Evolutionary conservation across 2,113 vertebrate species (phyloP).

Genomic region (Aldabrachelys gigantea): DNA sequence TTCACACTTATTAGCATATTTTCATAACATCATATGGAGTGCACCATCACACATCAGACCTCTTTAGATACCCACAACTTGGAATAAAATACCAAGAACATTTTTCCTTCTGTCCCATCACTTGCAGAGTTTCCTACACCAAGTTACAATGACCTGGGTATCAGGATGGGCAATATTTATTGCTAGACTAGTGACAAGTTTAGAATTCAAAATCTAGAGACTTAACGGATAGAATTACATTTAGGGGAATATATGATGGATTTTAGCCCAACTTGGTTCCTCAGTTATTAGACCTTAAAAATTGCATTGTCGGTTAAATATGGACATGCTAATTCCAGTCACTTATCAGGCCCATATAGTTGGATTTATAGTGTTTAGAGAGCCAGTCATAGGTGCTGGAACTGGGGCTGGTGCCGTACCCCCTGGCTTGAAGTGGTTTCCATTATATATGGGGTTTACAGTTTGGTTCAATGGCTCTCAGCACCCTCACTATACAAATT

Average conservation of each 20-base stretch:
- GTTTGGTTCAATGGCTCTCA: too few species aligned
- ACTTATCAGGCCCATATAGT: neutral
- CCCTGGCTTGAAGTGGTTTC: too few species aligned
- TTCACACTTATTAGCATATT: too few species aligned
- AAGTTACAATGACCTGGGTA: neutral
- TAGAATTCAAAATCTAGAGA: neutral
- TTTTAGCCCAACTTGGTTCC: neutral
- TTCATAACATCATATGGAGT: too few species aligned
- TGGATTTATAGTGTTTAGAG: neutral
- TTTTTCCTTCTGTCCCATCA: rapidly evolving
- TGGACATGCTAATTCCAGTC: neutral
- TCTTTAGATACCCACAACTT: constrained; percentile 24
- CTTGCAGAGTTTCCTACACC: neutral
- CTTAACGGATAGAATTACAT: neutral
- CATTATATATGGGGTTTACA: too few species aligned
- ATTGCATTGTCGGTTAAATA: neutral
- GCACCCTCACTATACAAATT: too few species aligned
- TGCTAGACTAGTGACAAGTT: neutral
- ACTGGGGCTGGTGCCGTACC: too few species aligned
- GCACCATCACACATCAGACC: neutral
- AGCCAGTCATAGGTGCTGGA: neutral
- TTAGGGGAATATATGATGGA: neutral
- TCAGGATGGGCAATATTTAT: neutral
- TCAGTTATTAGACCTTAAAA: neutral
- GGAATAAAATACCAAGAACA: neutral